Evolutionary conservation across 2,888 invertebrate species (phyloP).

Genomic region (Anarsia innoxiella): DNA sequence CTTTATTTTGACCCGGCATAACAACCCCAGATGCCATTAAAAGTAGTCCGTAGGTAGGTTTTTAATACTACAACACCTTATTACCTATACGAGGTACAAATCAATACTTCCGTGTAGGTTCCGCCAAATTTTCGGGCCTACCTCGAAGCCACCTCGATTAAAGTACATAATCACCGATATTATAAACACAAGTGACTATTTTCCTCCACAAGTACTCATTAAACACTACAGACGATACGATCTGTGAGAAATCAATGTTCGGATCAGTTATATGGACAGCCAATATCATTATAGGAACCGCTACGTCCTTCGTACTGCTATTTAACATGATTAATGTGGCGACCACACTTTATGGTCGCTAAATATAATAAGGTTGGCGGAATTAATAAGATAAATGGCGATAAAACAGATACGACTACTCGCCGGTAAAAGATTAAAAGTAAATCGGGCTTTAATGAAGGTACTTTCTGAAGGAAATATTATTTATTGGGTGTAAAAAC

Average conservation of each 20-base stretch:
- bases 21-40: too few relatives aligned
- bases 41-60: too few relatives aligned
- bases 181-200: not conserved
- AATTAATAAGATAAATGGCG: conserved; percentile 6
- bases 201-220: not conserved
- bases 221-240: conserved; percentile 3
- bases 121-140: too few relatives aligned
- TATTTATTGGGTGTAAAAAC: too few relatives aligned
- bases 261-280: conserved; percentile 17
- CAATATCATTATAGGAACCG: conserved; percentile 19
- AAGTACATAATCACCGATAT: conserved; percentile 1
- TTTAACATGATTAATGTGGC: conserved; percentile 13
- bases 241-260: conserved; percentile 10
- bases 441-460: too few relatives aligned
- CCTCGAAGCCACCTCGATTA: conserved; percentile 1
- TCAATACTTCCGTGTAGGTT: too few relatives aligned
- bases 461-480: too few relatives aligned
- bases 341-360: conserved; percentile 6
- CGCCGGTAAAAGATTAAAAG: too few relatives aligned
- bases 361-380: conserved; percentile 4
- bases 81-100: too few relatives aligned
- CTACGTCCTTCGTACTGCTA: conserved; percentile 15
- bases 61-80: too few relatives aligned
- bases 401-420: too few relatives aligned
- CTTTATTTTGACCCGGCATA: too few relatives aligned